These are phyloP conservation scores for Teleogryllus occipitalis DNA, from an alignment of 1,140 invertebrate genomes.

Conservation along the genomic window DNA sequence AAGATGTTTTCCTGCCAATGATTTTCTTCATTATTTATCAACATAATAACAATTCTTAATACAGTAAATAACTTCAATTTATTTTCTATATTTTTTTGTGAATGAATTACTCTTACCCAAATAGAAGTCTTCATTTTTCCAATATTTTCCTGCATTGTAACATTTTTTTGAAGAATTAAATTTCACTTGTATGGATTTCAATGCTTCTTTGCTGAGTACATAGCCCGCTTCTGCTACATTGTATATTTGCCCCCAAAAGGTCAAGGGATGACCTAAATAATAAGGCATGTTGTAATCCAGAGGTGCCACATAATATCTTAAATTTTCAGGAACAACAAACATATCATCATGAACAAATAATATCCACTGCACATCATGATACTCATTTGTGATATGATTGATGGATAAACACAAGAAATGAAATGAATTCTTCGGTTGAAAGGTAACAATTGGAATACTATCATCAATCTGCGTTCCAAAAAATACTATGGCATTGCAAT, in stretches of 20 bases:
- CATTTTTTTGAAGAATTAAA: slow-evolving; percentile 39
- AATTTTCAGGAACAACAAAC: slow-evolving; percentile 29
- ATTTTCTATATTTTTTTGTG: neutral
- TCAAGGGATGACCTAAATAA: slow-evolving; percentile 43
- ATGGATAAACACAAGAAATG: slow-evolving; percentile 27
- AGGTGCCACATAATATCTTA: slow-evolving; percentile 25
- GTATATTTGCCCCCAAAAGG: slow-evolving; percentile 41
- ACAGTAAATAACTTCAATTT: neutral
- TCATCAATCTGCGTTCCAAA: slow-evolving; percentile 17
- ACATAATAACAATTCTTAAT: neutral
- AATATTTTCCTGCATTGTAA: slow-evolving; percentile 38
- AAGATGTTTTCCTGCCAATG: slow-evolving; percentile 39
- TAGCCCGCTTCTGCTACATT: slow-evolving; percentile 44
- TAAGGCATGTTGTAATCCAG: slow-evolving; percentile 29
- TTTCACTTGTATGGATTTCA: slow-evolving; percentile 33
- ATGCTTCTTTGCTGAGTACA: slow-evolving; percentile 38
- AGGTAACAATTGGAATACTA: slow-evolving; percentile 16
- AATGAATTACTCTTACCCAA: slow-evolving; percentile 34
- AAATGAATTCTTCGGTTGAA: slow-evolving; percentile 25
- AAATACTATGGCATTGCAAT: slow-evolving; percentile 24
- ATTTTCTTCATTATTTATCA: neutral
- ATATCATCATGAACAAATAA: slow-evolving; percentile 27
- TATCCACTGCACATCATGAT: slow-evolving; percentile 24
- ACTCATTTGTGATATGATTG: slow-evolving; percentile 18
- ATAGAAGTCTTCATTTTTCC: slow-evolving; percentile 49